phyloP scores from a whole-genome alignment of 2,797 vertebrate species.

The Sciurus carolinensis region DNA sequence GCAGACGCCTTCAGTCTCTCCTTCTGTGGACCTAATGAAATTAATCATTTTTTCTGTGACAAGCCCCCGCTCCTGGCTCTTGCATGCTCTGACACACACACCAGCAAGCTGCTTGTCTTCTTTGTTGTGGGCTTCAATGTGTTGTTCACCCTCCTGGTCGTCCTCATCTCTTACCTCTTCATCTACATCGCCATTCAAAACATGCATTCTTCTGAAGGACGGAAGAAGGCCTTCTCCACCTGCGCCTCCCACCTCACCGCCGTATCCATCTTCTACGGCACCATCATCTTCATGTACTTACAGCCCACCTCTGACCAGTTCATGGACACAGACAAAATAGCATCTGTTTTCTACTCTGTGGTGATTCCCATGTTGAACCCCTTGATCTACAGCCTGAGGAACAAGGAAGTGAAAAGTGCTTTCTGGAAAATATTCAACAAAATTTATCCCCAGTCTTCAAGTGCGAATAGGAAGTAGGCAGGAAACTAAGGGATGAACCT shows the following conservation, averaged over 20 bases:
- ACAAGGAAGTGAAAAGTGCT: conserved; percentile 81
- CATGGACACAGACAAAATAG: conserved; percentile 73
- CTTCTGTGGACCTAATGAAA: conserved; percentile 77
- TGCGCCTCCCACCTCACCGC: conserved; percentile 70
- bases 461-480: not conserved
- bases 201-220: conserved; percentile 55
- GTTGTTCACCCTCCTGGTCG: conserved; percentile 62
- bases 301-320: conserved; percentile 72
- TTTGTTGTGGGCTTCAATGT: conserved; percentile 63
- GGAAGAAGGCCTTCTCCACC: conserved; percentile 74
- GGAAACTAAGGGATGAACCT: not conserved
- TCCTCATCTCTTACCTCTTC: conserved; percentile 78
- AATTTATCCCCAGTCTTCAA: not conserved
- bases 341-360: conserved; percentile 81
- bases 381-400: conserved; percentile 83
- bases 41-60: conserved; percentile 82
- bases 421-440: conserved; percentile 62
- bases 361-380: conserved; percentile 83
- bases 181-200: conserved; percentile 32
- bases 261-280: conserved; percentile 77
- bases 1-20: conserved; percentile 76
- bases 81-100: conserved; percentile 61
- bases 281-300: conserved; percentile 79
- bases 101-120: conserved; percentile 66
- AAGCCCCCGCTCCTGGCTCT: conserved; percentile 65